Conservation (phyloP, 2,888 invertebrate species). For the Scaptomyza cyrtandrae region DNA sequence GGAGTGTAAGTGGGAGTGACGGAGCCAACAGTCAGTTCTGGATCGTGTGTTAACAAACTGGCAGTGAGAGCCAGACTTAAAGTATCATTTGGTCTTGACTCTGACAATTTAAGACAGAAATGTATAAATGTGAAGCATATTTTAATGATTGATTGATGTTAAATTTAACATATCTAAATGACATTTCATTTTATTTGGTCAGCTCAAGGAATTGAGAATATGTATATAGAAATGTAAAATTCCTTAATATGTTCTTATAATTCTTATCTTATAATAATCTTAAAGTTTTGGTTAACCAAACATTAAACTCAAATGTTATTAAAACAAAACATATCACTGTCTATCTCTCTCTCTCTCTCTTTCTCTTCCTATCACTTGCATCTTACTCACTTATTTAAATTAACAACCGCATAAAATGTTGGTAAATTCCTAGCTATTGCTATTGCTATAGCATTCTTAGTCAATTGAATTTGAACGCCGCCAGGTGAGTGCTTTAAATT, state of each 20-base stretch:
- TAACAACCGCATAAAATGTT: conserved; percentile 16
- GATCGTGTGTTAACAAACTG: conserved; percentile 62
- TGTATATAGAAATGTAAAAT: too few relatives aligned
- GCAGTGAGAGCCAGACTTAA: conserved; percentile 12
- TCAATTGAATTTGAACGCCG: conserved; percentile 72
- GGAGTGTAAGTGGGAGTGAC: neutral
- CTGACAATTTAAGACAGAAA: conserved; percentile 1
- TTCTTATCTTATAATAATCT: too few relatives aligned
- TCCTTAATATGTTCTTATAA: too few relatives aligned
- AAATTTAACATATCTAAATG: neutral
- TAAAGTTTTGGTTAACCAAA: conserved; percentile 9
- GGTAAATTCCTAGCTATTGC: conserved; percentile 13
- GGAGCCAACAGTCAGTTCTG: conserved; percentile 27
- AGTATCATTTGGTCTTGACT: conserved; percentile 4
- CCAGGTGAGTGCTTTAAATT: conserved; percentile 47
- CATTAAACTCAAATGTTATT: conserved; percentile 9
- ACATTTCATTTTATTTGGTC: neutral
- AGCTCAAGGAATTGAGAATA: too few relatives aligned
- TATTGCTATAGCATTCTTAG: conserved; percentile 20
- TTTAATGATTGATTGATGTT: conserved; percentile 4
- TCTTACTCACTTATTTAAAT: conserved; percentile 20
- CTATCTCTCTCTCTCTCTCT: neutral
- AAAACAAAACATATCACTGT: conserved; percentile 6
- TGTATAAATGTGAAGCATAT: conserved; percentile 4
- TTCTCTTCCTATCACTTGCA: neutral